Percentiles rank a stretch among this genome's conserved stretches.
phyloP scores from a whole-genome alignment of 2,113 vertebrate species.

The Heterochromis multidens region DNA sequence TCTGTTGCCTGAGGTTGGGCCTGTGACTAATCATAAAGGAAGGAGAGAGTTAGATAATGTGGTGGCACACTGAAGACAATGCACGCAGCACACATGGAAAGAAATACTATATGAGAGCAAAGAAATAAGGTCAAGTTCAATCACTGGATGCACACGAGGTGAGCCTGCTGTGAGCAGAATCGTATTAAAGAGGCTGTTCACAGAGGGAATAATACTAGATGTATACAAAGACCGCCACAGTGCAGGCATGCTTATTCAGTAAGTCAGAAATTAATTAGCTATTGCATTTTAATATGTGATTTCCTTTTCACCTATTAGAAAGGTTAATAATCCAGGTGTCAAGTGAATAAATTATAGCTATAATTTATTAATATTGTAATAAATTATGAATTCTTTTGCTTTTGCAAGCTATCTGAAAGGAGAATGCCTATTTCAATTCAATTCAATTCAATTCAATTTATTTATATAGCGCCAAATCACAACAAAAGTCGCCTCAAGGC shows the following conservation, averaged over 20 bases:
- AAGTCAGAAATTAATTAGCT: not conserved
- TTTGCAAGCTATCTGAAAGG: not conserved
- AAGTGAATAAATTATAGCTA: not conserved
- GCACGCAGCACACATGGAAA: not conserved
- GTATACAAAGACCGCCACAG: not conserved
- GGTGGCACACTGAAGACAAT: not conserved
- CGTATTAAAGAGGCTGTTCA: conserved; percentile 11
- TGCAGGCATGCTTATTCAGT: not conserved
- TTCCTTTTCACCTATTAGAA: conserved; percentile 6
- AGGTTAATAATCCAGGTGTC: conserved; percentile 7
- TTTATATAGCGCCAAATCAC: too few relatives aligned
- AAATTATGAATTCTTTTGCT: not conserved
- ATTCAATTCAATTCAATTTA: too few relatives aligned
- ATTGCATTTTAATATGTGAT: not conserved
- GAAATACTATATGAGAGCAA: not conserved
- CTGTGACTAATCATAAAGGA: conserved; percentile 59
- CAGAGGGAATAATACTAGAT: not conserved
- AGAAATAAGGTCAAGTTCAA: conserved; percentile 28
- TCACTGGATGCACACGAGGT: not conserved
- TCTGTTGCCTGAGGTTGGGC: conserved; percentile 42
- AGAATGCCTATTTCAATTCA: not conserved
- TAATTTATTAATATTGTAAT: conserved; percentile 10
- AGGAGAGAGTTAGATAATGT: conserved; percentile 38
- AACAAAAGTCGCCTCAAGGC: too few relatives aligned
- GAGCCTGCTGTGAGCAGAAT: not conserved